phyloP scores from a whole-genome alignment of 2,113 vertebrate genomes.

The Variabilichromis moorii region DNA sequence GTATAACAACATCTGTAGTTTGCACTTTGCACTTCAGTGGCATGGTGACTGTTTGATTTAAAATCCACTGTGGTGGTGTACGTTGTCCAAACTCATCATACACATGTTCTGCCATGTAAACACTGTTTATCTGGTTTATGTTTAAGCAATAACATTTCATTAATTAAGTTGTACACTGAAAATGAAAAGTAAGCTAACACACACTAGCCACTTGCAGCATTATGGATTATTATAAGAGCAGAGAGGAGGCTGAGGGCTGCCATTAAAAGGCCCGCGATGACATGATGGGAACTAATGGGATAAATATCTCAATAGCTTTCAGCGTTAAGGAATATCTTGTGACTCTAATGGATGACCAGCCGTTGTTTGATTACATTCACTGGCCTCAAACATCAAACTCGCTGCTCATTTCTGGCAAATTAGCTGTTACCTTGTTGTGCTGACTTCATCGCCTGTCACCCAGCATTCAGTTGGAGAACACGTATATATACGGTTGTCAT shows the following conservation, averaged over 20 bases:
- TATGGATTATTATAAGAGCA: neutral
- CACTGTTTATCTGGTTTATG: neutral
- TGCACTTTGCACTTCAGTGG: neutral
- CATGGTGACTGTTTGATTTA: neutral
- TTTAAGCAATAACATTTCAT: neutral
- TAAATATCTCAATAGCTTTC: neutral
- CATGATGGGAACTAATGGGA: neutral
- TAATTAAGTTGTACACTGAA: neutral
- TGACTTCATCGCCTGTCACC: neutral
- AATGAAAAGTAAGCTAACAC: neutral
- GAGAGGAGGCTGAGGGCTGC: neutral
- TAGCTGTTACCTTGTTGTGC: slow-evolving; percentile 4
- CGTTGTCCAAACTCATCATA: neutral
- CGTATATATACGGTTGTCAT: neutral
- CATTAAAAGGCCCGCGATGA: neutral
- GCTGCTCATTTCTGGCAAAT: neutral
- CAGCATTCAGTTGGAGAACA: neutral
- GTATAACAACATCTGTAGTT: neutral
- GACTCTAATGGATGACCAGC: neutral
- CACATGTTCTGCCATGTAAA: neutral
- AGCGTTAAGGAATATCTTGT: neutral
- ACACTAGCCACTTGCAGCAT: neutral
- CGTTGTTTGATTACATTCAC: neutral
- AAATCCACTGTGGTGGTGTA: neutral
- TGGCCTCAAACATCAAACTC: neutral